Evolutionary conservation across 2,888 invertebrate species (phyloP).

Genomic region (Macaria liturata): DNA sequence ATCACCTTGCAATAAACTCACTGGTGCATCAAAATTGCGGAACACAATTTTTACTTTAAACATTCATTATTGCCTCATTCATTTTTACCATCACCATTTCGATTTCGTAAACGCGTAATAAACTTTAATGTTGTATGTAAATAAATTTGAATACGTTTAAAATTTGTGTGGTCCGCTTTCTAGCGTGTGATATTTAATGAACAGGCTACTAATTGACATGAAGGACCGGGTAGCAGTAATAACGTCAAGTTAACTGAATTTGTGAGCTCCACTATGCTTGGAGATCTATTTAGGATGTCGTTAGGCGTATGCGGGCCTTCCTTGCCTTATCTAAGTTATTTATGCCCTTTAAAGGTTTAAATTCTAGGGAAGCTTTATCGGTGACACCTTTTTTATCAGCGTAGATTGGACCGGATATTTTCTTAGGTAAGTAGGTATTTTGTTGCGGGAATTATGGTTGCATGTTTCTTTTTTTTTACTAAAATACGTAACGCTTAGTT

Average conservation of each 20-base stretch:
- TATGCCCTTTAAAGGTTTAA: conserved; percentile 29
- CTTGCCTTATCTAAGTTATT: conserved; percentile 33
- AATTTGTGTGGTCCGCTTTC: conserved; percentile 42
- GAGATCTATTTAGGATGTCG: conserved; percentile 49
- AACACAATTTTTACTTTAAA: conserved; percentile 22
- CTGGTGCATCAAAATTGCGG: conserved; percentile 26
- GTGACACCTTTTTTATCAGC: too few species aligned
- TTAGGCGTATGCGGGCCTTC: conserved; percentile 44
- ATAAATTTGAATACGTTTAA: conserved; percentile 38
- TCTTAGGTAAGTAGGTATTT: too few species aligned
- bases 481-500: too few species aligned
- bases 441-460: too few species aligned
- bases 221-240: conserved; percentile 47
- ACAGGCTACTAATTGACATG: conserved; percentile 63
- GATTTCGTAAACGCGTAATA: conserved; percentile 30
- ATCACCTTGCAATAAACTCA: conserved; percentile 22
- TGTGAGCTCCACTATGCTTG: conserved; percentile 47
- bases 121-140: conserved; percentile 34
- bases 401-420: too few species aligned
- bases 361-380: conserved; percentile 18
- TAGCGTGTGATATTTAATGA: conserved; percentile 42
- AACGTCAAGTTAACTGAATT: conserved; percentile 59
- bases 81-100: conserved; percentile 21
- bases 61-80: conserved; percentile 16
- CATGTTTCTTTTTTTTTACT: too few species aligned